Conservation (phyloP, 1,140 invertebrate genomes). For the Drosophila oshimai region DNA sequence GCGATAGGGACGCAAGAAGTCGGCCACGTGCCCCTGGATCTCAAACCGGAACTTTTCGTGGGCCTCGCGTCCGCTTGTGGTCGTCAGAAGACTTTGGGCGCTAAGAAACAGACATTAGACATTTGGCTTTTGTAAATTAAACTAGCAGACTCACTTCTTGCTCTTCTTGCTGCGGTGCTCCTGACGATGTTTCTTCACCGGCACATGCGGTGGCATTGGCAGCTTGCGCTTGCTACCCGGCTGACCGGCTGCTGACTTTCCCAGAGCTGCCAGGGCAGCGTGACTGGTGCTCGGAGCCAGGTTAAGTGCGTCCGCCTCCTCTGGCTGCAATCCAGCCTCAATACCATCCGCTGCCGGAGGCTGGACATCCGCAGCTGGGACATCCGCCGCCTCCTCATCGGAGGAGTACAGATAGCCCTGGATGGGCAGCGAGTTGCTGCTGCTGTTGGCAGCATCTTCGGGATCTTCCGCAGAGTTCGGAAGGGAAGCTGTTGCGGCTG, state of each 20-base stretch:
- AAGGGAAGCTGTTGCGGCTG: not conserved
- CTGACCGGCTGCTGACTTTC: not conserved
- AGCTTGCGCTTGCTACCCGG: constrained; percentile 38
- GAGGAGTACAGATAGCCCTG: constrained; percentile 73
- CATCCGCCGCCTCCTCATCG: constrained; percentile 57
- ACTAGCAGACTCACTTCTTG: constrained; percentile 27
- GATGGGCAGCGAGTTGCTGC: constrained; percentile 47
- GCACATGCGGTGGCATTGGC: constrained; percentile 20
- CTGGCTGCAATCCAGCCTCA: constrained; percentile 67
- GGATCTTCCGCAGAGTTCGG: constrained; percentile 33
- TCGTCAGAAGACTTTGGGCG: not conserved
- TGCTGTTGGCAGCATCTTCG: not conserved
- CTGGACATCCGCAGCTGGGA: not conserved
- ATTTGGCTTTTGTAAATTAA: not conserved
- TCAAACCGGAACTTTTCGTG: constrained; percentile 94
- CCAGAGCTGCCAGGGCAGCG: constrained; percentile 4
- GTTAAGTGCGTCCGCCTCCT: constrained; percentile 55
- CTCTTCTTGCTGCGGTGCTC: constrained; percentile 38
- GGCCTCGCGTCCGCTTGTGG: constrained; percentile 42
- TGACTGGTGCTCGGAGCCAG: constrained; percentile 40
- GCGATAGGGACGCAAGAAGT: constrained; percentile 94
- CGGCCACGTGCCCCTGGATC: constrained; percentile 95
- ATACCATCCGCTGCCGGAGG: constrained; percentile 5
- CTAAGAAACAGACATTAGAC: not conserved
- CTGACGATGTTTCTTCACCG: constrained; percentile 36